Base-by-base conservation (phyloP, 1,140 invertebrate species). In the Meteorus sp. region DNA sequence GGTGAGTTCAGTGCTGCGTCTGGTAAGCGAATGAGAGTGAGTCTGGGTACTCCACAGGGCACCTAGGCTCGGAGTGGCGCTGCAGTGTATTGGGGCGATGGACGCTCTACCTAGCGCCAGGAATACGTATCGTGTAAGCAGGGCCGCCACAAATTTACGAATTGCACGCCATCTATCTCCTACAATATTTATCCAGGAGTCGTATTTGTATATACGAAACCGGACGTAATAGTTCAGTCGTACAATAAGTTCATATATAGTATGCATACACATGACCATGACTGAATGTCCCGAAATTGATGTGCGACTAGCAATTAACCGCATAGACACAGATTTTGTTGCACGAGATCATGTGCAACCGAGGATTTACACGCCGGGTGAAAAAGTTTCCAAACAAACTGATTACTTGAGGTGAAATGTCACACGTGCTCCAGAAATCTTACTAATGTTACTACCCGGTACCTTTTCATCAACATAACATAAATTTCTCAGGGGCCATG, bases 331-430 rank as follows among this genome's bases (percentile, higher is more conserved):
- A 54, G 83, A 79, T 69, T 77, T 89, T 39, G 74, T 84, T 44
- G 69, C 82, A 29, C 76, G 75, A 35, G 81, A 84, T 65, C 81
- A 85, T 59, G 68, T 83, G 54, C 71, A 77, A 9, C 85, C 86
- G 1, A 80, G 85, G 39, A 86, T 93, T 68, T 94, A 89, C 66
- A 93, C 92, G 2, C 93, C 94, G 1, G 93, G 94, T 9, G 90
- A 94, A 79, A 83, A 92, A 54, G 88, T 96, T 53, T 90, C 89
- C 37, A 84, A 85, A 59, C 87, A 93, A 70, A 83, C 88, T 51
- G 91, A 93, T 64, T 94, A 92, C 76, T 89, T 96, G 85, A 87
- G 91, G 91, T 93, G 82, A 62, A 50, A 59, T 20, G 27, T 17
- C 43, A 19, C 19, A 31, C 6, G 17, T 31, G 7, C n/a, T 29